phyloP scores from a whole-genome alignment of 2,113 vertebrate species.

The Maccullochella peelii region DNA sequence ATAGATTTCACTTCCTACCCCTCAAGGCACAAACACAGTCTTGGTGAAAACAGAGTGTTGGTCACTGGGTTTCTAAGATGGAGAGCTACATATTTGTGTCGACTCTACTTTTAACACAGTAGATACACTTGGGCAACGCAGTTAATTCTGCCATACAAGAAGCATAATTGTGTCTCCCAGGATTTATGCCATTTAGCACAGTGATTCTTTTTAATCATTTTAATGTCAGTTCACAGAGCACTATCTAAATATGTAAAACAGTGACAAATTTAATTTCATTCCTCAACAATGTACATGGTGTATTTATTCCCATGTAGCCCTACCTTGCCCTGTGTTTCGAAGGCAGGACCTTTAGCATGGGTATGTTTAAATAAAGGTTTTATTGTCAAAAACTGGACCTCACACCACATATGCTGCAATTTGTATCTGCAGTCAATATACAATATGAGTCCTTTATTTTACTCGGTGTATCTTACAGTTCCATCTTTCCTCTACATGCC shows the following conservation, averaged over 20 bases:
- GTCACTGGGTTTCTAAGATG: conserved; percentile 11
- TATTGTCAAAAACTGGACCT: neutral
- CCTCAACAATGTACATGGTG: neutral
- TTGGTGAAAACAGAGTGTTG: conserved; percentile 28
- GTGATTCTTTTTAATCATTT: neutral
- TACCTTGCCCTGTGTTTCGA: neutral
- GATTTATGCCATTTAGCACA: neutral
- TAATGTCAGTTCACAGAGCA: neutral
- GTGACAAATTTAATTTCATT: neutral
- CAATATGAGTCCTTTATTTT: too few relatives aligned
- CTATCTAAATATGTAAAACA: neutral
- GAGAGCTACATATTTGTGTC: conserved; percentile 1
- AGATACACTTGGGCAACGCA: neutral
- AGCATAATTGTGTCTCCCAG: neutral
- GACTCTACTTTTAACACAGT: neutral
- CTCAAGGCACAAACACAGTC: conserved; percentile 37
- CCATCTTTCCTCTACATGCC: neutral
- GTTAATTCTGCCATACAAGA: neutral
- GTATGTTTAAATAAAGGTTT: neutral
- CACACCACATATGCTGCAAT: neutral
- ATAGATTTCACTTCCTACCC: conserved; percentile 52
- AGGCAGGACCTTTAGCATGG: neutral
- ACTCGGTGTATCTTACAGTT: neutral
- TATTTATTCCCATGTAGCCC: neutral
- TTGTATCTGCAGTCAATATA: neutral